These are phyloP conservation scores for Athene cunicularia DNA, from an alignment of 2,113 vertebrate genomes.

Conservation along the genomic window DNA sequence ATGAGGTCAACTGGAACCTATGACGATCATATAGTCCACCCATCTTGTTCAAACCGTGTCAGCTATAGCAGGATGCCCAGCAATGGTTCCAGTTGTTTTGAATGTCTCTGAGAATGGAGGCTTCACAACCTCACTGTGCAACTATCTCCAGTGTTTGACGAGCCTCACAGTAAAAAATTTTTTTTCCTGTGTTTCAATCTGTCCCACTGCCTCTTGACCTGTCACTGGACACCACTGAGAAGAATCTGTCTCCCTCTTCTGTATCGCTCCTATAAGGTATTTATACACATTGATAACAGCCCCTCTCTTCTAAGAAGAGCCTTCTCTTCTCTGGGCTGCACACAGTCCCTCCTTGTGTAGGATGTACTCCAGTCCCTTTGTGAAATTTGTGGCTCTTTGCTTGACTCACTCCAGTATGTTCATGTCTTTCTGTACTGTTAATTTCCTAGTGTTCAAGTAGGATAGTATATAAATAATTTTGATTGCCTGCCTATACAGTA, in stretches of 20 bases:
- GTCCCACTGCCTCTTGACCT: background rate
- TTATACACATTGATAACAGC: background rate
- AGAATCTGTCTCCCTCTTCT: background rate
- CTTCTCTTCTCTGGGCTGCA: background rate
- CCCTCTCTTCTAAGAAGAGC: too few species aligned
- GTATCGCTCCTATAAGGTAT: background rate
- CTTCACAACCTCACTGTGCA: background rate
- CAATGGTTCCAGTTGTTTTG: background rate
- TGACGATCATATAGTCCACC: background rate
- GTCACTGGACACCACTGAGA: background rate
- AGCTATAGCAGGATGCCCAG: background rate
- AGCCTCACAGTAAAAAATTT: background rate
- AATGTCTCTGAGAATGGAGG: background rate
- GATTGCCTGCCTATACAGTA: background rate
- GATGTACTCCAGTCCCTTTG: background rate
- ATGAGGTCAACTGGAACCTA: background rate
- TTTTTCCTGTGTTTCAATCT: background rate
- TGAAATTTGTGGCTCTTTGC: background rate
- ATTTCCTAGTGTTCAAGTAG: background rate
- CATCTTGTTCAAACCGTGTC: background rate
- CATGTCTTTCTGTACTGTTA: background rate
- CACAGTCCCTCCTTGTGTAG: background rate
- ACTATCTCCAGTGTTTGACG: background rate
- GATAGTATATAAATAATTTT: background rate
- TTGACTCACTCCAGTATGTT: rapidly evolving